These are phyloP conservation scores for Argyrosomus regius DNA, from an alignment of 2,797 vertebrate genomes.

Conservation along the genomic window DNA sequence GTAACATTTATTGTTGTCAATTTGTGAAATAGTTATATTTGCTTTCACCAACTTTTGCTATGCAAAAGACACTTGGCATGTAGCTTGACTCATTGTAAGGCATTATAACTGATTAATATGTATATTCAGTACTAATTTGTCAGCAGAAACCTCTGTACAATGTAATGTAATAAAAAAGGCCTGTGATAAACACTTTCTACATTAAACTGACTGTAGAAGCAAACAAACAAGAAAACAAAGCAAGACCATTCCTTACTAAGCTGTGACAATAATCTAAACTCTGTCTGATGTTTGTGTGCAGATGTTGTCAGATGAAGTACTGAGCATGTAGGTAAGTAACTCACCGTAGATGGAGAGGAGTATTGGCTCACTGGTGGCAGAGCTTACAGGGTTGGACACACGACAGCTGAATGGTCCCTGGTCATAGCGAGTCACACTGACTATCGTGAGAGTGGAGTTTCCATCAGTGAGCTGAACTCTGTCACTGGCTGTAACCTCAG, in stretches of 20 bases:
- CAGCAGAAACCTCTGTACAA: too few species aligned
- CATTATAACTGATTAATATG: too few species aligned
- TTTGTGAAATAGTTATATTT: neutral
- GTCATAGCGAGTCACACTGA: slow-evolving; percentile 66
- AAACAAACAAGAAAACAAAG: neutral
- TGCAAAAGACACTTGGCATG: neutral
- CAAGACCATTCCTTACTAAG: neutral
- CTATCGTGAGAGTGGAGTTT: slow-evolving; percentile 61
- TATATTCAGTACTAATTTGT: too few species aligned
- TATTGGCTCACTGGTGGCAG: slow-evolving; percentile 39
- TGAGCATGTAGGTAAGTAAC: slow-evolving; percentile 20
- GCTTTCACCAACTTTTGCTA: too few species aligned
- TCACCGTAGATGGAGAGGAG: slow-evolving; percentile 68
- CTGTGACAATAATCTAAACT: too few species aligned
- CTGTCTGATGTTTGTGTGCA: too few species aligned
- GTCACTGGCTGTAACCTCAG: slow-evolving; percentile 56
- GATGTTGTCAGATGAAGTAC: too few species aligned
- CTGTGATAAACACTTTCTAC: too few species aligned
- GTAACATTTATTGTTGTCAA: too few species aligned
- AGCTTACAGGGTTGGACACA: slow-evolving; percentile 67
- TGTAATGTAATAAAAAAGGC: too few species aligned
- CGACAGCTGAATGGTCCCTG: slow-evolving; percentile 68
- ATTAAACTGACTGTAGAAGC: neutral
- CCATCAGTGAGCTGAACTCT: slow-evolving; percentile 61
- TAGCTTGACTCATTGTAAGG: too few species aligned